Evolutionary conservation across 2,888 invertebrate genomes (phyloP), one percentile per base, ranked within the genome.

Genomic region (Aleiodes testaceus): DNA sequence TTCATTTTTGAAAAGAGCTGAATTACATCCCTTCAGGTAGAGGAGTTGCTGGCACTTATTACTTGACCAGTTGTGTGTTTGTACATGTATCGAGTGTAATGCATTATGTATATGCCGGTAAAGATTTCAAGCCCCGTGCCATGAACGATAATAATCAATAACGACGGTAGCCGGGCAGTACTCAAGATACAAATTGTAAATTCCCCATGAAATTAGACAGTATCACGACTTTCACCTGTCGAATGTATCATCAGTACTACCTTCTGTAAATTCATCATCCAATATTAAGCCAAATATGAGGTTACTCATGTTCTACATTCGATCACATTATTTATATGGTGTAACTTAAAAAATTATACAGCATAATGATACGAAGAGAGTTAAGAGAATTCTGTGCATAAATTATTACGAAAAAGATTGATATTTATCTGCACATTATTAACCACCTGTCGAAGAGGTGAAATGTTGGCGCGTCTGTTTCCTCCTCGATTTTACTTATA

Each of bases 131-230:
- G 44, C 44, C n/a, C n/a, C 20, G 20, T 12, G 11, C n/a, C 14
- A 20, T 63, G 45, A 18, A 45, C 22, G 45, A 45, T 63, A 65
- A 75, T 79, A 81, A 81, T 81, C 76, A 79, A 79, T 81, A 77
- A 81, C 75, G 69, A 36, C 59, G 75, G 72, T 69, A 72, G 75
- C 72, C 22, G 67, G 66, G 66, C 74, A 63, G 65, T 44, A 12
- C 50, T 50, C 52, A 14, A 63, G 26, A 67, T 72, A 76, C 79
- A 80, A 82, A 82, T 82, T 81, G 79, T 76, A 80, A 81, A 82
- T 82, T 79, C 77, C 30, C 78, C 75, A 73, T 79, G 79, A 79
- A 82, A 79, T 81, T 81, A 75, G 75, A 74, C 74, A 61, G 61
- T 49, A 42, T 61, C 67, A 63, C 66, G 67, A 70, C 73, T 73